These are phyloP conservation scores for Mythimna albipuncta DNA, from an alignment of 2,888 invertebrate species.

Conservation along the genomic window DNA sequence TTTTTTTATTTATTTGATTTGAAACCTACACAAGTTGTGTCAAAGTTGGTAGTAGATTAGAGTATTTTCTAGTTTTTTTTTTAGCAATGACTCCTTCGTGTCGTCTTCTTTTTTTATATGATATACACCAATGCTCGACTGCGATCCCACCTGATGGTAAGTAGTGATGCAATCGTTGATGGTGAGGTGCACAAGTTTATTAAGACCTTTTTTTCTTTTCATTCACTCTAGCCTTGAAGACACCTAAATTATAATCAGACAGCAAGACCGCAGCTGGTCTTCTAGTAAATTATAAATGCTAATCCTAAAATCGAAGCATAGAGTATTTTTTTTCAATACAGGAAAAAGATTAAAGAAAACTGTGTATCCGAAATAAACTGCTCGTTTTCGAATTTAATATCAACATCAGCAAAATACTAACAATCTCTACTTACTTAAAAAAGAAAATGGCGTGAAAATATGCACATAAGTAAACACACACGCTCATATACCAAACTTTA, in stretches of 20 bases:
- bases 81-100: too few relatives aligned
- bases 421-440: constrained; percentile 27
- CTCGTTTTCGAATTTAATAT: background rate
- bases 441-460: constrained; percentile 53
- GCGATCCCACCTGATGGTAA: too few relatives aligned
- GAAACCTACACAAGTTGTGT: background rate
- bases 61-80: background rate
- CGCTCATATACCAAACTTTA: constrained; percentile 63
- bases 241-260: too few relatives aligned
- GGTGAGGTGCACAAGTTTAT: too few relatives aligned
- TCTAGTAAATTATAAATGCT: background rate
- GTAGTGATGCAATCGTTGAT: too few relatives aligned
- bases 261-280: background rate
- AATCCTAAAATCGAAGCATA: background rate
- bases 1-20: background rate
- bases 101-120: background rate
- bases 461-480: constrained; percentile 60
- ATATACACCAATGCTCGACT: too few relatives aligned
- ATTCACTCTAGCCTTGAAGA: too few relatives aligned
- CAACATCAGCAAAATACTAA: constrained; percentile 1
- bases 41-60: background rate
- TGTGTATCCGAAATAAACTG: background rate
- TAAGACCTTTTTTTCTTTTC: too few relatives aligned
- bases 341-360: background rate
- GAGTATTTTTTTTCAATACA: background rate